phyloP scores from a whole-genome alignment of 64 coral and sea anemone genomes.

The Montipora capricornis region DNA sequence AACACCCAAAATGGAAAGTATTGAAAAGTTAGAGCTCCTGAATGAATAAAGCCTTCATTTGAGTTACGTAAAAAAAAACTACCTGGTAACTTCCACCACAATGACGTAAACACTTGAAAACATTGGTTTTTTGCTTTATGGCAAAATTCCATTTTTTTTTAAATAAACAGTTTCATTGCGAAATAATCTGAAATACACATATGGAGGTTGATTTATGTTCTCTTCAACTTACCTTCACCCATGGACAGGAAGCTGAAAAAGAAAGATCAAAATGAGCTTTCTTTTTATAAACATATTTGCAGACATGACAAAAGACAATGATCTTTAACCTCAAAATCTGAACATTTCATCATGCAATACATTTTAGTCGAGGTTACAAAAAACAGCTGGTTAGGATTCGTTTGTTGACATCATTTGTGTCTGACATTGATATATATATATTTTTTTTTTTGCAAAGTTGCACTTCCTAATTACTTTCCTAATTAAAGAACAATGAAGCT shows the following conservation, averaged over 20 bases:
- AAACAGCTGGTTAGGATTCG: background rate
- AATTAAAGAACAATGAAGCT: background rate
- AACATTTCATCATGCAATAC: background rate
- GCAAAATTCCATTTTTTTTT: background rate
- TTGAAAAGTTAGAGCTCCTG: background rate
- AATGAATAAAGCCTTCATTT: background rate
- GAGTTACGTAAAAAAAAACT: background rate
- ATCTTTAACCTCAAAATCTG: background rate
- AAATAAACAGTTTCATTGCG: background rate
- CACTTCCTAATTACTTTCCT: background rate
- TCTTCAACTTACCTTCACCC: slow-evolving; percentile 19
- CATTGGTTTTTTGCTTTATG: background rate
- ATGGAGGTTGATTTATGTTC: background rate
- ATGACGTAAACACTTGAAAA: background rate
- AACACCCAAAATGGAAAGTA: background rate
- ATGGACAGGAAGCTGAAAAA: slow-evolving; percentile 34
- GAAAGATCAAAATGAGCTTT: background rate
- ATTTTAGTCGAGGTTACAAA: background rate
- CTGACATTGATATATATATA: background rate
- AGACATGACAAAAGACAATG: background rate
- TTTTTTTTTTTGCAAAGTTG: background rate
- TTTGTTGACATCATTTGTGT: background rate
- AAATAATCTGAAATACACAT: background rate
- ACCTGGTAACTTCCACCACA: background rate
- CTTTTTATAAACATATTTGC: background rate